Base-by-base conservation (phyloP, 2,113 vertebrate genomes). In the Eurystomus gularis region DNA sequence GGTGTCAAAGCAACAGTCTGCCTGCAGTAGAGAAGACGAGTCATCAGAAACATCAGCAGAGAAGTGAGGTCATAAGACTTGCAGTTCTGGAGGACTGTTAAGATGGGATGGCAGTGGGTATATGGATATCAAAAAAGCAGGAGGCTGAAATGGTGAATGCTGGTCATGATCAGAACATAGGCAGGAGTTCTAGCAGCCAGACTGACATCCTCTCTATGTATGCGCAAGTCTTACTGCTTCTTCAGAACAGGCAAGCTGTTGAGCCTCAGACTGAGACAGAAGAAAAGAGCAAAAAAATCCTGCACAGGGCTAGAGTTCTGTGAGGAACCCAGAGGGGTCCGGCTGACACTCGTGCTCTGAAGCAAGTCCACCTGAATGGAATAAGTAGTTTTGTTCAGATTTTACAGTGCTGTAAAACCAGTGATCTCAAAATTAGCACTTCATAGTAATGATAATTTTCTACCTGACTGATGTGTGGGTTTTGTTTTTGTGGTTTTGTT, bases 271-370 rank as follows among this genome's bases (percentile, higher is more conserved):
- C 33, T 42, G 68, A 70, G 15, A 17, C 0, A 37, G 44, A 79
- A 75, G 37, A 55, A 37, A 42, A 81, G 26, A 72, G 4, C 1
- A 23, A 4, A 33, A 48, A n/a, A 29, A 17, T 72, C 19, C 10
- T 76, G 25, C 5, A 6, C 10, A 31, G 28, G 3, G 10, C 33
- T 71, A 72, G 57, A 48, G 7, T 55, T 85, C 49, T 42, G 8
- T 79, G 51, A 71, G 29, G 26, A 82, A 78, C 33, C 21, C 13
- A 20, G 19, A 57, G 31, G 13, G 11, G 6, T 61, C 28, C 28
- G 62, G 31, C 20, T 49, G n/a, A 16, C 0, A 1, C 6, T 79
- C 2, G 8, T 54, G 17, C 8, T 82, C n/a, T 79, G 46, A 62
- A 7, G 37, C 42, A 55, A 80, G 35, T 55, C 13, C 3, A 26